Evolutionary conservation across 2,888 invertebrate species (phyloP).

Genomic region (Sialis lutaria): DNA sequence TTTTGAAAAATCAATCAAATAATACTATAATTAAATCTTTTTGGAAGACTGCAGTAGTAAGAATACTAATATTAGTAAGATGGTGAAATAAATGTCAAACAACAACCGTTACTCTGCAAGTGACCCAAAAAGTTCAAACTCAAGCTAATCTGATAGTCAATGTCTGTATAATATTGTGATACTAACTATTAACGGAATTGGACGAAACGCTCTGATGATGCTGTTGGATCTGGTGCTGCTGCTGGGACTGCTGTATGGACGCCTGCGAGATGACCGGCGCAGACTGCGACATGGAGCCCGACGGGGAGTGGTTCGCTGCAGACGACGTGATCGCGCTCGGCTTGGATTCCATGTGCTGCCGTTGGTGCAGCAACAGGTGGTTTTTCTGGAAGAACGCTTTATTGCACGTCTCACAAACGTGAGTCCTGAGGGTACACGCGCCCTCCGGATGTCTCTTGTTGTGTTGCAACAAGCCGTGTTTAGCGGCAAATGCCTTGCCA

Average conservation of each 20-base stretch:
- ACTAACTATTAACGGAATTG: too few relatives aligned
- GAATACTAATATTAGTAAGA: too few relatives aligned
- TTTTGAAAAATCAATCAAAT: too few relatives aligned
- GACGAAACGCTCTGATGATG: constrained; percentile 15
- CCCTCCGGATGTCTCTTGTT: constrained; percentile 65
- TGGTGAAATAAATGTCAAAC: too few relatives aligned
- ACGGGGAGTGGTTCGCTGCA: background rate
- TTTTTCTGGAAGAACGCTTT: constrained; percentile 79
- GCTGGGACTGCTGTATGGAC: constrained; percentile 25
- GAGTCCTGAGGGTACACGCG: constrained; percentile 60
- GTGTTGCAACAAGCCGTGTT: constrained; percentile 66
- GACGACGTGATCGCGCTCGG: constrained; percentile 28
- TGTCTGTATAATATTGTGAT: too few relatives aligned
- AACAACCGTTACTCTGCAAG: too few relatives aligned
- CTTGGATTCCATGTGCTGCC: constrained; percentile 50
- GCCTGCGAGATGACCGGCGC: constrained; percentile 21
- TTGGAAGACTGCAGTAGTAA: too few relatives aligned
- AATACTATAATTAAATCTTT: too few relatives aligned
- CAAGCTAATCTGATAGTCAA: too few relatives aligned
- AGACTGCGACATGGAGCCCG: constrained; percentile 10
- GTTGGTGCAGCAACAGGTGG: constrained; percentile 62
- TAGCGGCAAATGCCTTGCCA: constrained; percentile 66
- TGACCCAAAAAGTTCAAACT: too few relatives aligned
- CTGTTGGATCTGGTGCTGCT: constrained; percentile 18
- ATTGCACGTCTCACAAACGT: constrained; percentile 63